Base-by-base conservation (phyloP, 2,113 vertebrate genomes). In the Cranoglanis bouderius region DNA sequence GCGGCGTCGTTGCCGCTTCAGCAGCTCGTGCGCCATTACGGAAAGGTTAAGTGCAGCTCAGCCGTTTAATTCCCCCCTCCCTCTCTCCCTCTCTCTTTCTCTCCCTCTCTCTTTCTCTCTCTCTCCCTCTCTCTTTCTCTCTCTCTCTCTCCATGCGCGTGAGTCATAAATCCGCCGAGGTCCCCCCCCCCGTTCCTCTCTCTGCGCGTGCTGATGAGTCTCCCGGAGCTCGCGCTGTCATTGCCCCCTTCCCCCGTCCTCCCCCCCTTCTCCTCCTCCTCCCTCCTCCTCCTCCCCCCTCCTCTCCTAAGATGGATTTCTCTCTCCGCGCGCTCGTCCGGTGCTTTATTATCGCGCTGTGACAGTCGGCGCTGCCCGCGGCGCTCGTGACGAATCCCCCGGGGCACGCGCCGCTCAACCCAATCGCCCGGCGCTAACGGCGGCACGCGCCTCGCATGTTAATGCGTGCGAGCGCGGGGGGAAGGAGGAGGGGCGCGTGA, bases 341-440 rank as follows among this genome's bases (percentile, higher is more conserved):
- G 92, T 95, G 94, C 95, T 96, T 96, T 96, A 96, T 96, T 96
- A 96, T 96, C 95, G 95, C 92, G 94, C 95, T 95, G 94, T 96
- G 95, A 96, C 95, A 96, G 95, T 89, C 81, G 53, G 93, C 92
- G 92, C 95, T 94, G 92, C 95, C 95, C 94, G 92, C 89, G 85
- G 87, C 83, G 92, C 91, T 93, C 94, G 92, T 83, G 91, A 91
- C 88, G 91, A 93, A 94, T 93, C 93, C 95, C 94, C 93, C 93
- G 93, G 94, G 92, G 94, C 94, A 94, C 94, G 94, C 94, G 93
- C 93, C 92, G 93, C 94, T 94, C 93, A 96, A 95, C 94, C 93
- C 95, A 95, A 95, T 96, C 91, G 93, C 93, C 94, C 92, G 93
- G 92, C 94, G 93, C 94, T 96, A 95, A 95, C 96, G 91, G 93